These are phyloP conservation scores for Parthenolecanium corni DNA, from an alignment of 2,888 invertebrate genomes.

Conservation along the genomic window DNA sequence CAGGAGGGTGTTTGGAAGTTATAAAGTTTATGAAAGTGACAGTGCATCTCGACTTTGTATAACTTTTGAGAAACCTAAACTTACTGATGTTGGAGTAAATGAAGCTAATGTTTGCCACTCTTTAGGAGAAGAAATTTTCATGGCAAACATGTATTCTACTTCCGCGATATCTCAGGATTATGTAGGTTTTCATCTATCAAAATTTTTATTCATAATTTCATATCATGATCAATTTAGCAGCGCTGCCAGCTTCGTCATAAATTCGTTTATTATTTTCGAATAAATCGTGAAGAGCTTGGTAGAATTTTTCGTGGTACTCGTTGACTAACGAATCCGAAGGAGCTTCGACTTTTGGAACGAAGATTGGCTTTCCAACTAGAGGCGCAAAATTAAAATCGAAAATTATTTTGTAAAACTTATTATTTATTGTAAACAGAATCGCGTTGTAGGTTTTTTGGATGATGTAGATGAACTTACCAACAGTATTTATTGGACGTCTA, in stretches of 20 bases:
- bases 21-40: too few species aligned
- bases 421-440: background rate
- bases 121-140: too few species aligned
- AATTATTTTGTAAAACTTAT: background rate
- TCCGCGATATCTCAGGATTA: too few species aligned
- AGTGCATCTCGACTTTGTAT: too few species aligned
- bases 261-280: constrained; percentile 74
- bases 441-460: background rate
- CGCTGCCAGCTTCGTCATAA: constrained; percentile 40
- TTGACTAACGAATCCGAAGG: constrained; percentile 67
- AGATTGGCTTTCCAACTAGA: constrained; percentile 77
- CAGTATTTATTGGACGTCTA: constrained; percentile 66
- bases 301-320: constrained; percentile 62
- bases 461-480: constrained; percentile 52
- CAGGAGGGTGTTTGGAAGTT: too few species aligned
- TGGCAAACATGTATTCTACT: too few species aligned
- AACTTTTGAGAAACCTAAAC: too few species aligned
- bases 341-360: constrained; percentile 54
- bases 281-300: constrained; percentile 52
- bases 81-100: too few species aligned
- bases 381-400: constrained; percentile 34
- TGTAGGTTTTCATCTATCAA: too few species aligned
- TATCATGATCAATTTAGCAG: background rate
- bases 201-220: too few species aligned
- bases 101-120: too few species aligned